A percentile compares a stretch with the other conserved stretches of the same genome.
Conservation (phyloP, 2,113 vertebrate genomes). For the Catharus bicknelli region DNA sequence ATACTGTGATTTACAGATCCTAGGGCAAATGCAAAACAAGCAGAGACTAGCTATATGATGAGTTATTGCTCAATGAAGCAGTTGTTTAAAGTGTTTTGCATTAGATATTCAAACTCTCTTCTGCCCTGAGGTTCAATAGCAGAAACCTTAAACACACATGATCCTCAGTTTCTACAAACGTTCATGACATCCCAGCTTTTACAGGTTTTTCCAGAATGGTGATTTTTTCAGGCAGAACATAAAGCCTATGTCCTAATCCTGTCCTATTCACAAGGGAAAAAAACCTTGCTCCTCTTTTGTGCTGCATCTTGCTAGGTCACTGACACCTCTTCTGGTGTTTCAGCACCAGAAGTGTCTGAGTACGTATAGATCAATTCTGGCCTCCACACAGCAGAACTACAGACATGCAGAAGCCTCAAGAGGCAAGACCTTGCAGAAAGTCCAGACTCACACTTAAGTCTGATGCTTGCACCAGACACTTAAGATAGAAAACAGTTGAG, state of each 20-base stretch:
- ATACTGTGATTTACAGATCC: conserved; percentile 37
- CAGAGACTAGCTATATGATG: conserved; percentile 61
- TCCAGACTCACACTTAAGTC: neutral
- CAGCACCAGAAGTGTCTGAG: neutral
- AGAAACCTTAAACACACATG: conserved; percentile 34
- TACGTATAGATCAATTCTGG: neutral
- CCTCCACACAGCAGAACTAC: neutral
- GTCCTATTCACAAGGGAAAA: neutral
- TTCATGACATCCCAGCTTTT: neutral
- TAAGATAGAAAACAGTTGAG: neutral
- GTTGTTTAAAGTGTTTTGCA: conserved; percentile 46
- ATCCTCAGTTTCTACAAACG: conserved; percentile 3
- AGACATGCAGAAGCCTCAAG: neutral
- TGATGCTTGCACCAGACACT: neutral
- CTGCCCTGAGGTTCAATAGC: conserved; percentile 38
- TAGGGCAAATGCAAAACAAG: conserved; percentile 69
- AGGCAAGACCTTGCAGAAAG: neutral
- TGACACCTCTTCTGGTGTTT: neutral
- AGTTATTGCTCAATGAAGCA: conserved; percentile 33
- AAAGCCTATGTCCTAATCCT: neutral
- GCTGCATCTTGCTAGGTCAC: neutral
- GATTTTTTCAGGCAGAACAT: neutral
- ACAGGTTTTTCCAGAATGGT: conserved; percentile 38
- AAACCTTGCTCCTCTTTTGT: neutral
- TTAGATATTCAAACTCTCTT: conserved; percentile 48